A percentile compares a stretch with the other conserved stretches of the same genome.
phyloP scores from a whole-genome alignment of 2,888 invertebrate genomes.

The Auanema freiburgensis region DNA sequence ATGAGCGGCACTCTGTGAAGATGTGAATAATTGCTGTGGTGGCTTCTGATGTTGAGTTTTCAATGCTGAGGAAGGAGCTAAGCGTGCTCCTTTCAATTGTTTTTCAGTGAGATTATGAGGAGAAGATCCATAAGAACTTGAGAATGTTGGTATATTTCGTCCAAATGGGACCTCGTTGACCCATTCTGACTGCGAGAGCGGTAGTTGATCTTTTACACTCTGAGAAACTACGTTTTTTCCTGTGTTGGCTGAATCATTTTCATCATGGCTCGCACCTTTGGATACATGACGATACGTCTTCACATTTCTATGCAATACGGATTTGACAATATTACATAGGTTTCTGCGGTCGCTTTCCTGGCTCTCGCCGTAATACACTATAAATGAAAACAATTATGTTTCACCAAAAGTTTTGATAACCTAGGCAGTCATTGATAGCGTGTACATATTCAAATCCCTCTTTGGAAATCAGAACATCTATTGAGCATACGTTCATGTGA shows the following conservation, averaged over 20 bases:
- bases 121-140: no score
- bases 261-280: slow-evolving; percentile 1
- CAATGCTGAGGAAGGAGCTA: no score
- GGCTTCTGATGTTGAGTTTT: no score
- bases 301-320: slow-evolving; percentile 13
- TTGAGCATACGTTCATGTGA: slow-evolving; percentile 42
- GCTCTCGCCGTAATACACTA: slow-evolving; percentile 48
- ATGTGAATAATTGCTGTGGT: not conserved
- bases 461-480: slow-evolving; percentile 45
- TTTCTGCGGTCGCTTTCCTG: slow-evolving; percentile 46
- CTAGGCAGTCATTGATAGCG: slow-evolving; percentile 39
- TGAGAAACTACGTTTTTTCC: no score
- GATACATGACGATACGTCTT: slow-evolving; percentile 19
- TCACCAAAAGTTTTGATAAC: no score
- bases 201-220: no score
- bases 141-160: no score
- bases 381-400: slow-evolving; percentile 6
- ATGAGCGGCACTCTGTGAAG: not conserved
- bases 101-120: no score
- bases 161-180: no score
- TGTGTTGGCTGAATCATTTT: no score
- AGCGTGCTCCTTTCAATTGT: no score
- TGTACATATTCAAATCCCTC: slow-evolving; percentile 44
- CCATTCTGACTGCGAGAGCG: no score
- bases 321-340: slow-evolving; percentile 26